Evolutionary conservation across 2,888 invertebrate species (phyloP), one percentile per base, ranked within the genome.

Genomic region (Drosophila flavopinicola): DNA sequence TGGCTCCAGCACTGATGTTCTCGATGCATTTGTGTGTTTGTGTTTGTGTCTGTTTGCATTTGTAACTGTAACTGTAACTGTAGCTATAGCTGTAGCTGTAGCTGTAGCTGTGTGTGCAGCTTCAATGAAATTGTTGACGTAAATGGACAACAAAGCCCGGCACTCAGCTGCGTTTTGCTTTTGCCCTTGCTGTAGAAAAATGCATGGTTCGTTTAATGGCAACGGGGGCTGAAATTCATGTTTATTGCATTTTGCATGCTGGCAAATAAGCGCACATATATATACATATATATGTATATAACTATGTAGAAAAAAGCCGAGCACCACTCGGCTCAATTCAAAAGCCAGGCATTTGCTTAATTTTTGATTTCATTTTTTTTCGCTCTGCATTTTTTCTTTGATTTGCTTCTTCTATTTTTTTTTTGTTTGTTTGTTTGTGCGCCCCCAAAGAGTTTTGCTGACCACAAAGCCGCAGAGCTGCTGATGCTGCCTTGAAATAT

Each of bases 111-210:
- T 60, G 66, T 47, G 60, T 68, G 53, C 45, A 39, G 61, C 66
- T 69, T 75, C 76, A 75, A 73, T 83, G 70, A 83, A 85, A 79
- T 73, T 85, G 79, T 80, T 80, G 79, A 80, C 84, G 79, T 76
- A 80, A 80, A 80, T 85, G 84, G 79, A 85, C 79, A 85, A 80
- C 79, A 85, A 85, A 80, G 84, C 76, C 66, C 49, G 63, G 86
- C 76, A 79, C 79, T 85, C 84, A 69, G 79, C 48, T 69, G 79
- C 68, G 51, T 61, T 71, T 69, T 69, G 63, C 51, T 49, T 66
- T 68, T 41, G 35, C 45, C 48, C 48, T 58, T 41, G 38, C 17
- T 20, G 32, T 24, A 48, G 23, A 53, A 63, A 83, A 80, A 57
- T 74, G 85, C 71, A 78, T 60, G 82, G 63, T 77, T 80, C 82